Evolutionary conservation across 2,888 invertebrate genomes (phyloP).

Genomic region (Plagiodera versicolora): DNA sequence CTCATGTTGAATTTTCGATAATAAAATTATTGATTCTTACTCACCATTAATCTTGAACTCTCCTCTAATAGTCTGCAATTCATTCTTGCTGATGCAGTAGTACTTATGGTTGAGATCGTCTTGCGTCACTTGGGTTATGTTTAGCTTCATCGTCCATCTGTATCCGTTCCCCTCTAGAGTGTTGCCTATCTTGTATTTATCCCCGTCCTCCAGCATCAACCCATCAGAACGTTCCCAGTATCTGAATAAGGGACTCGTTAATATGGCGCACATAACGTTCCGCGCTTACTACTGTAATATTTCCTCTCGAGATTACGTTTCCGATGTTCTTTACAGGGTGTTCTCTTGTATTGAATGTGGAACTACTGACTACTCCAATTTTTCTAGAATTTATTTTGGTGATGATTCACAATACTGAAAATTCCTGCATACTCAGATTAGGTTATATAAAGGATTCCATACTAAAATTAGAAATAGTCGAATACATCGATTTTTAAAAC

Average conservation of each 20-base stretch:
- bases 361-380: no score
- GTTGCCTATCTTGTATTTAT: conserved; percentile 66
- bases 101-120: conserved; percentile 72
- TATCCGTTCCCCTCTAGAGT: conserved; percentile 59
- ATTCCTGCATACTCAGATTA: no score
- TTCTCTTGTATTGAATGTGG: no score
- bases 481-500: no score
- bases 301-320: background rate
- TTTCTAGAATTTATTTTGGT: no score
- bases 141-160: conserved; percentile 77
- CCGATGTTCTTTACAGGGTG: background rate
- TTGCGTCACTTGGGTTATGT: conserved; percentile 68
- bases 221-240: conserved; percentile 85
- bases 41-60: conserved; percentile 69
- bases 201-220: conserved; percentile 67
- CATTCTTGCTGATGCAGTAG: conserved; percentile 84
- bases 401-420: no score
- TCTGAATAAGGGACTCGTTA: no score
- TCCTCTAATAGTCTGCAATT: conserved; percentile 77
- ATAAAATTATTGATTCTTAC: conserved; percentile 26
- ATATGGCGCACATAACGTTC: no score
- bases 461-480: no score
- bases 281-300: background rate
- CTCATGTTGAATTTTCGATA: no score
- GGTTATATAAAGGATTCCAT: no score